Evolutionary conservation across 2,888 invertebrate genomes (phyloP), one percentile per base, ranked within the genome.

Genomic region (Ephialtes manifestator): DNA sequence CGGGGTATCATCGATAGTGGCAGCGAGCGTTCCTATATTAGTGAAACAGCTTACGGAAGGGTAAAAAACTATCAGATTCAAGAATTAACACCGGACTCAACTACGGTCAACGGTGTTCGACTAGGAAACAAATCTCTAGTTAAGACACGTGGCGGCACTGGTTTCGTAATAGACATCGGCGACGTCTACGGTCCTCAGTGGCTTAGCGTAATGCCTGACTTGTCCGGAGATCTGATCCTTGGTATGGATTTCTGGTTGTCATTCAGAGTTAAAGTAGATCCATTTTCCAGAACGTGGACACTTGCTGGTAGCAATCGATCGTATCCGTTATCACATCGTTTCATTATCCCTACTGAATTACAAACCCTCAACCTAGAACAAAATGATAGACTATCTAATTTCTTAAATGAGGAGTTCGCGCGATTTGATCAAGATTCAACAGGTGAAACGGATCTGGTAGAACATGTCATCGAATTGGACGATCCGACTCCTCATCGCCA

Each of bases 201-300:
- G n/a, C n/a, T n/a, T n/a, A n/a, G n/a, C n/a, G n/a, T n/a, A n/a
- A n/a, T n/a, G n/a, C n/a, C n/a, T n/a, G n/a, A n/a, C n/a, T n/a
- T n/a, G n/a, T n/a, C n/a, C n/a, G 46, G 48, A 2, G 68, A 81
- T 11, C 8, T 81, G 20, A 76, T 81, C 3, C 63, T 76, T 4
- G 81, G 70, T 11, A 81, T 81, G 81, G 81, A 78, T 71, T 70
- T 85, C 75, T 74, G 83, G 83, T 10, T 70, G 60, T 39, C 80
- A 48, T 70, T 81, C n/a, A 74, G 68, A 43, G 80, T 85, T 4
- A 76, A 1, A 5, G n/a, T 72, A 2, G 51, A 85, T 28, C 83
- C 85, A 15, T 60, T 24, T 35, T 86, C n/a, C 74, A 63, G n/a
- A n/a, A n/a, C n/a, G n/a, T n/a, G n/a, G n/a, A n/a, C n/a, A n/a